A percentile compares a stretch with the other conserved stretches of the same genome.
Conservation (phyloP, 1,140 invertebrate genomes). For the Paralvinella palmiformis region DNA sequence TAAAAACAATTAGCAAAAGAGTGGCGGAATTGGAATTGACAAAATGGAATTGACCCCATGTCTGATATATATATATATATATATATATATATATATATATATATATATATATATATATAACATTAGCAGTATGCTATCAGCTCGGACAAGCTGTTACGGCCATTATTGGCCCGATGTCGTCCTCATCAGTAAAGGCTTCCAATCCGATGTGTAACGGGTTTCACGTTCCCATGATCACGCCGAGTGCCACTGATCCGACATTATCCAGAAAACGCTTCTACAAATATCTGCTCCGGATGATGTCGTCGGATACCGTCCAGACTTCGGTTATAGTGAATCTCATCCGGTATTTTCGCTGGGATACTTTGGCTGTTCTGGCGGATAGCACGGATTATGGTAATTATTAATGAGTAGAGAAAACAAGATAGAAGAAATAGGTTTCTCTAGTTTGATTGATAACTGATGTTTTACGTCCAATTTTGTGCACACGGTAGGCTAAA, state of each 20-base stretch:
- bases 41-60: too few species aligned
- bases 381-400: not conserved
- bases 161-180: not conserved
- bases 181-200: not conserved
- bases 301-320: not conserved
- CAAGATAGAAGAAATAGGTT: too few species aligned
- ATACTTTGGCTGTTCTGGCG: not conserved
- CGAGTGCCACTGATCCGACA: not conserved
- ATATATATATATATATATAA: too few species aligned
- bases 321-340: not conserved
- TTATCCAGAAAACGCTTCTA: not conserved
- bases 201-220: not conserved
- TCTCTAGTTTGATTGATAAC: too few species aligned
- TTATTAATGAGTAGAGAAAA: too few species aligned
- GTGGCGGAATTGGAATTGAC: too few species aligned
- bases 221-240: not conserved
- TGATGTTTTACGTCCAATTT: too few species aligned
- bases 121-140: not conserved
- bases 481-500: too few species aligned
- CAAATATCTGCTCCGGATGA: not conserved
- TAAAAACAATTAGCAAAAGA: too few species aligned
- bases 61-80: too few species aligned
- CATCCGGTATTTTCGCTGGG: not conserved
- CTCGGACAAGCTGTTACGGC: not conserved
- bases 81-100: too few species aligned